phyloP scores from a whole-genome alignment of 2,888 invertebrate genomes.

The Sinelater perroti region DNA sequence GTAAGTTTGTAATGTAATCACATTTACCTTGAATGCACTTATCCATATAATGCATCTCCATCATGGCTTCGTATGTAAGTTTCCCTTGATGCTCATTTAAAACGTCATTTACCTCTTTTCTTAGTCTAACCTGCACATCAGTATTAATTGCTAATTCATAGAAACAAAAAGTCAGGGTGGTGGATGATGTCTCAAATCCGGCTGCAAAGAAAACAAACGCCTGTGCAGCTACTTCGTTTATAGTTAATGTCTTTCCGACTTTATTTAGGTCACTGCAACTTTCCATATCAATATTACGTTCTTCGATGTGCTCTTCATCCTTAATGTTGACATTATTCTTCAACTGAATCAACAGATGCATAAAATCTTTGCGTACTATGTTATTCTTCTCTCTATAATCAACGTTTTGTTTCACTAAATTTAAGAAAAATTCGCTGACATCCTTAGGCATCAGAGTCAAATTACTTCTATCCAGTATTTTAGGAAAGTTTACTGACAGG shows the following conservation, averaged over 20 bases:
- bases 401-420: conserved; percentile 9
- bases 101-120: conserved; percentile 58
- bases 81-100: conserved; percentile 55
- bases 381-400: conserved; percentile 11
- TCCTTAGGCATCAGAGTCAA: not conserved
- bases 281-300: not conserved
- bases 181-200: conserved; percentile 57
- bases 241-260: not conserved
- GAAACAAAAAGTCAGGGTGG: conserved; percentile 60
- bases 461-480: not conserved
- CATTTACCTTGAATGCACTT: conserved; percentile 57
- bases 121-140: conserved; percentile 58
- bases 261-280: not conserved
- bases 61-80: conserved; percentile 61
- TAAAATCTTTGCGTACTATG: conserved; percentile 10
- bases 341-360: conserved; percentile 15
- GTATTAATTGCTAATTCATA: conserved; percentile 63
- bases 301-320: not conserved
- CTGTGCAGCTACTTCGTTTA: conserved; percentile 39
- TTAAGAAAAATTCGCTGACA: conserved; percentile 2
- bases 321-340: conserved; percentile 10
- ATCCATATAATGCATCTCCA: conserved; percentile 62
- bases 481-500: not conserved
- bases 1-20: not conserved
- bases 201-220: conserved; percentile 49